A percentile compares a stretch with the other conserved stretches of the same genome.
These are phyloP conservation scores for Abramis brama DNA, from an alignment of 2,113 vertebrate species.

Conservation along the genomic window DNA sequence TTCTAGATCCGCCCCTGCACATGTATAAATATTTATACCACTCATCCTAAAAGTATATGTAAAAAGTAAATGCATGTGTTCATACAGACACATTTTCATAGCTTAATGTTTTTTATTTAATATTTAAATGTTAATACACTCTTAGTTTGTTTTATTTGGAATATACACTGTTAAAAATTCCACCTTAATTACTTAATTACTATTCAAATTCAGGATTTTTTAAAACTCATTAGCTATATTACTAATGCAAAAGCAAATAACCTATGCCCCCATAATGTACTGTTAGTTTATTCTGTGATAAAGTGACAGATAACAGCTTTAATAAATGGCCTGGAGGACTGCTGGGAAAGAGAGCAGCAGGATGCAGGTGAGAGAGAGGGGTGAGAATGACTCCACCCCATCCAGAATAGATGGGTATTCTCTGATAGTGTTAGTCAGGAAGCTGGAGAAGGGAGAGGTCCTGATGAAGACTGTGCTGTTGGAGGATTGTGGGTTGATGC, in stretches of 20 bases:
- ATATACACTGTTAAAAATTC: not conserved
- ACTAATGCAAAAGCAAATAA: not conserved
- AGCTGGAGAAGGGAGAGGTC: not conserved
- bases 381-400: not conserved
- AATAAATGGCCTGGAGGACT: slow-evolving; percentile 1
- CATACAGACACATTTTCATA: not conserved
- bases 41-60: not conserved
- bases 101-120: not conserved
- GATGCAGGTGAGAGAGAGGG: slow-evolving; percentile 13
- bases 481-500: not conserved
- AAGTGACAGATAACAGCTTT: not conserved
- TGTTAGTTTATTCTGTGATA: not conserved
- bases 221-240: not conserved
- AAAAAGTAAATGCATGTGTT: not conserved
- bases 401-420: not conserved
- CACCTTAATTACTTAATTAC: too few species aligned
- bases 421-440: not conserved
- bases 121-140: not conserved
- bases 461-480: slow-evolving; percentile 7
- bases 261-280: not conserved
- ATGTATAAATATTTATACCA: too few species aligned
- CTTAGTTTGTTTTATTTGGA: not conserved
- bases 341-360: slow-evolving; percentile 26
- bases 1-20: too few species aligned
- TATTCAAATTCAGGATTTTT: too few species aligned